Evolutionary conservation across 2,113 vertebrate genomes (phyloP), one percentile per base, ranked within the genome.

Genomic region (Salvelinus namaycush): DNA sequence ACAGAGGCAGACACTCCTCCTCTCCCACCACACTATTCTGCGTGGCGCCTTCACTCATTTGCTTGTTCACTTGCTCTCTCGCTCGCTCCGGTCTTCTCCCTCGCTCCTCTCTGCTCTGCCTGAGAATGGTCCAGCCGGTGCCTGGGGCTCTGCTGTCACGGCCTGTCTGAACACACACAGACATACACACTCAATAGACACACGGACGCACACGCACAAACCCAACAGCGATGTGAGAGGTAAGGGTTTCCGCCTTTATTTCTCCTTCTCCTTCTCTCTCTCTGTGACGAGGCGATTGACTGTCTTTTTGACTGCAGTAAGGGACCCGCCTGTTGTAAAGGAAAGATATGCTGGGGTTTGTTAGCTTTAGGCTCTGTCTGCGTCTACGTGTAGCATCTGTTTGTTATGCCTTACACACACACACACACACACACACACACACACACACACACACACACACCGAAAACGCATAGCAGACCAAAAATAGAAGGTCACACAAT

Each of bases 111-210:
- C 74, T 66, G 34, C 73, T 77, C 87, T 87, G 87, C 90, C 90
- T 86, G 84, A 93, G 90, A 90, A 93, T 93, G 93, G 93, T 93
- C 93, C 93, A 92, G 90, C 92, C 89, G 92, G 93, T 93, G 92
- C 93, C 92, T 89, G 90, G 87, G 93, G 92, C 89, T 93, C 92
- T 92, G 88, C 92, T 92, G 92, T 92, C 88, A 89, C 78, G 87
- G 91, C 92, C 93, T 92, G 90, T 92, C 92, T 94, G 91, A 93
- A 89, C 88, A 87, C 73, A 44, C 39, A 44, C 39, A 44, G 39
- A 8, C 39, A 44, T 11, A 44, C 39, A 44, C 44, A 49, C 51
- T 6, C 65, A 66, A 54, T 77, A 83, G 84, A 84, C 84, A 87
- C 77, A 76, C 87, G 84, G 84, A 89, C 82, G 81, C 83, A 68